Conservation (phyloP, 1,140 invertebrate species). For the Medauroidea extradentata region DNA sequence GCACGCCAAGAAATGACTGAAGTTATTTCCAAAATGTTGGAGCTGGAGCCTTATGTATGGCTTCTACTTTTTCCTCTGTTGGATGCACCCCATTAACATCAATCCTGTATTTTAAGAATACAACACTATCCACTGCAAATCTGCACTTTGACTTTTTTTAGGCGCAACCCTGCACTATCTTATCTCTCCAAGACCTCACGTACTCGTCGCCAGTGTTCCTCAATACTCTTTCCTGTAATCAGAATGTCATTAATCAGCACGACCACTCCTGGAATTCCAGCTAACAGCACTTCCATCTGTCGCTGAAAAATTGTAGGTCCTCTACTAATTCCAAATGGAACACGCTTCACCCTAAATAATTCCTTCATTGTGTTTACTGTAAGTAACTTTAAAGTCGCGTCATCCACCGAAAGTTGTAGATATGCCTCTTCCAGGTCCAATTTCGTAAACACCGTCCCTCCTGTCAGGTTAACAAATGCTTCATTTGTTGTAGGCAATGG, state of each 20-base stretch:
- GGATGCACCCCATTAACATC: conserved; percentile 31
- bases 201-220: background rate
- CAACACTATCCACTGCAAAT: conserved; percentile 27
- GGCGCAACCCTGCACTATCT: conserved; percentile 15
- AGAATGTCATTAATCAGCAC: background rate
- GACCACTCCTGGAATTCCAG: conserved; percentile 19
- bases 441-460: too few relatives aligned
- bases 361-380: conserved; percentile 42
- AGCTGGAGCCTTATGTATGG: conserved; percentile 35
- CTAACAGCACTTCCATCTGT: conserved; percentile 34
- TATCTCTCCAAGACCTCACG: background rate
- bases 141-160: conserved; percentile 36
- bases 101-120: conserved; percentile 35
- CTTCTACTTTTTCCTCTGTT: conserved; percentile 30
- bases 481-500: conserved; percentile 27
- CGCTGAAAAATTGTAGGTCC: conserved; percentile 41
- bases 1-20: conserved; percentile 38
- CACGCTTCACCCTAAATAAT: conserved; percentile 42
- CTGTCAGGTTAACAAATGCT: too few relatives aligned
- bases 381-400: conserved; percentile 11
- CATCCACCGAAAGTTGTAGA: conserved; percentile 34
- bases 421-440: conserved; percentile 32
- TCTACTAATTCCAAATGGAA: conserved; percentile 46
- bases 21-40: conserved; percentile 37
- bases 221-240: background rate